Evolutionary conservation across 2,113 vertebrate genomes (phyloP).

Genomic region (Heliornis fulica): DNA sequence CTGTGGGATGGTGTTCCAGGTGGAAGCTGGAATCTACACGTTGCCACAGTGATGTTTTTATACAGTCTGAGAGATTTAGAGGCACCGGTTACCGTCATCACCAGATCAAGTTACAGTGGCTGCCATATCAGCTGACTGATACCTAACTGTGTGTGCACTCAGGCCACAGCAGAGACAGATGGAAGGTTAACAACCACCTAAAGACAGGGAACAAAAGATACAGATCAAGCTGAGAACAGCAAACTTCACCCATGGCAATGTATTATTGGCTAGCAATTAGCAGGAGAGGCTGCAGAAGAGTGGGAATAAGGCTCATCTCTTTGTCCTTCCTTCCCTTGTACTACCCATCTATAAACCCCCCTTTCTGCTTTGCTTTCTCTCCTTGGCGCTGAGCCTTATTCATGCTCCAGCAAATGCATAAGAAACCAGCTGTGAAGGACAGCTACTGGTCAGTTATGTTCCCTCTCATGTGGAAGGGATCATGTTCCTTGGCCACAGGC

Average conservation of each 20-base stretch:
- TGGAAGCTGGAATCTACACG: not conserved
- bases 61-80: not conserved
- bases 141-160: not conserved
- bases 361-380: not conserved
- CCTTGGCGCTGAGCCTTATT: not conserved
- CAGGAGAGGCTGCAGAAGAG: not conserved
- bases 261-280: not conserved
- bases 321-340: fast-evolving
- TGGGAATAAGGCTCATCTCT: not conserved
- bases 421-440: not conserved
- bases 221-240: not conserved
- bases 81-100: not conserved
- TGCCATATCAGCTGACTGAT: not conserved
- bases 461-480: not conserved
- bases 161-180: not conserved
- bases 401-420: not conserved
- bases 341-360: not conserved
- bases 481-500: not conserved
- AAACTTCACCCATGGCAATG: not conserved
- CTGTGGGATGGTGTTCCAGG: not conserved
- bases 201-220: not conserved
- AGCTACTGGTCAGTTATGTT: not conserved
- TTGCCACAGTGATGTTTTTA: not conserved
- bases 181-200: not conserved
- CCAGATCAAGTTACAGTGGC: not conserved